These are phyloP conservation scores for Jordanella pulchra DNA, from an alignment of 2,797 vertebrate species.

Conservation along the genomic window DNA sequence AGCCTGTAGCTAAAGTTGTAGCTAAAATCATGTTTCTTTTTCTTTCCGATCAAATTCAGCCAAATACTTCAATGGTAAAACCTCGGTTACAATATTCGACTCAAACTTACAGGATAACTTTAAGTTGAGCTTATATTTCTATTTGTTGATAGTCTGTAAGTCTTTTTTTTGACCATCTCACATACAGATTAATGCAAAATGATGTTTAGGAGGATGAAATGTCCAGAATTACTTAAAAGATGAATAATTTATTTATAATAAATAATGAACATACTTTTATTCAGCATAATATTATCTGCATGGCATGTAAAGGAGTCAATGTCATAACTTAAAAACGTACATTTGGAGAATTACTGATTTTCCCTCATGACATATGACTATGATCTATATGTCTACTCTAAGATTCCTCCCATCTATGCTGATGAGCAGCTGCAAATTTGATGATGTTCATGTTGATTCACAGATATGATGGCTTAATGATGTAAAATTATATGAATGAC, in stretches of 20 bases:
- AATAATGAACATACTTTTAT: background rate
- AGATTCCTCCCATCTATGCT: background rate
- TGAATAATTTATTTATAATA: background rate
- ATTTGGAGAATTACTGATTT: background rate
- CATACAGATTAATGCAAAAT: background rate
- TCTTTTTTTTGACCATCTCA: background rate
- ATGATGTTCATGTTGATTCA: background rate
- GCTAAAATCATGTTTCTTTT: background rate
- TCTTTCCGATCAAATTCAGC: background rate
- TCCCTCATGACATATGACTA: background rate
- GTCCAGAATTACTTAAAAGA: background rate
- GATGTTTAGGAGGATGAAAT: too few relatives aligned
- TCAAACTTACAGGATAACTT: background rate
- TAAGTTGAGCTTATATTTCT: background rate
- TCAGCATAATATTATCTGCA: background rate
- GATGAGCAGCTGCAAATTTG: background rate
- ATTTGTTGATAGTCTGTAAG: background rate
- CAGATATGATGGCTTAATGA: background rate
- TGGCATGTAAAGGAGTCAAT: background rate
- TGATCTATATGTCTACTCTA: too few relatives aligned
- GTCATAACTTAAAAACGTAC: too few relatives aligned
- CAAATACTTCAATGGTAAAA: background rate
- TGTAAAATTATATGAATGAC: background rate
- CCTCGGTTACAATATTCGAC: background rate
- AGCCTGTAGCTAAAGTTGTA: background rate